Conservation (phyloP, 2,797 vertebrate genomes). For the Liasis olivaceus region DNA sequence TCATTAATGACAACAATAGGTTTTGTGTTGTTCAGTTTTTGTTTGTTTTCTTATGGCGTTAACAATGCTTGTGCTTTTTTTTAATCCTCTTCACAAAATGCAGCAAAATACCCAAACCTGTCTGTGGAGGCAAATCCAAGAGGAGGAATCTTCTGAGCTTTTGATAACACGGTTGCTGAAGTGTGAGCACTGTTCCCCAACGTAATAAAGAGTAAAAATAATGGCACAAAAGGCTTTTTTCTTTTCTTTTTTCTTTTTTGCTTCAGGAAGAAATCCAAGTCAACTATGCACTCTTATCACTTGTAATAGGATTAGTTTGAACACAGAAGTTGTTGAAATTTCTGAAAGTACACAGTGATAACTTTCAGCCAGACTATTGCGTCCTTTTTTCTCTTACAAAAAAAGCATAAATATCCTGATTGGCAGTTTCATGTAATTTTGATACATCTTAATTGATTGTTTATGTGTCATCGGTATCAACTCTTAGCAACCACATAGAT, state of each 20-base stretch:
- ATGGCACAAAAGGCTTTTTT: not conserved
- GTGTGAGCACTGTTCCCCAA: conserved; percentile 23
- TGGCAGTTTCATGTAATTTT: not conserved
- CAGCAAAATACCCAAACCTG: not conserved
- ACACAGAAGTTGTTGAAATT: not conserved
- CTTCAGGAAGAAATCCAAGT: conserved; percentile 10
- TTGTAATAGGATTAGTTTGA: not conserved
- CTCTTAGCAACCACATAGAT: not conserved
- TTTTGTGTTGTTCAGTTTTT: not conserved
- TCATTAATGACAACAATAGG: not conserved
- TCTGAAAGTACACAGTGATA: not conserved
- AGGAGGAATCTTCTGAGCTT: conserved; percentile 18
- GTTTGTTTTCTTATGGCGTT: not conserved
- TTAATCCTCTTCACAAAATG: not conserved
- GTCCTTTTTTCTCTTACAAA: not conserved
- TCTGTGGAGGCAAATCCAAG: conserved; percentile 19
- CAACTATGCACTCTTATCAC: not conserved
- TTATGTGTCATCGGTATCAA: not conserved
- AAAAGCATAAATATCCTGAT: too few relatives aligned
- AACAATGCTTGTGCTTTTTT: not conserved
- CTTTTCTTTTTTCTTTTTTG: not conserved
- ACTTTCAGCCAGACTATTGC: not conserved
- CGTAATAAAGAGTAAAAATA: conserved; percentile 18
- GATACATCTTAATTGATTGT: not conserved
- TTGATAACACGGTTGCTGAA: conserved; percentile 25